Evolutionary conservation across 2,797 vertebrate genomes (phyloP).

Genomic region (Phataginus tetradactyla): DNA sequence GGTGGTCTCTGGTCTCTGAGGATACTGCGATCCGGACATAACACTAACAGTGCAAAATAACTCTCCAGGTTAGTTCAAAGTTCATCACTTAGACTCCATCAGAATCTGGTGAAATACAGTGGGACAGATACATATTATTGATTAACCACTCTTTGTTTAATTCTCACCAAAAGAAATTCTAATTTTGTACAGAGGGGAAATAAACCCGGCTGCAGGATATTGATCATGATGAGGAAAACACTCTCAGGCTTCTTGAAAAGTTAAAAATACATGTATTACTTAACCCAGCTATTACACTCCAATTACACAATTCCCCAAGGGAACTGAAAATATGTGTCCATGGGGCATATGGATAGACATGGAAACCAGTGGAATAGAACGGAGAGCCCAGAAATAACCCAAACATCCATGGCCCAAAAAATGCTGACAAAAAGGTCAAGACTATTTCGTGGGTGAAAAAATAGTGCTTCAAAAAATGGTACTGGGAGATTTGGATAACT

Average conservation of each 20-base stretch:
- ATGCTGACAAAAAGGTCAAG: background rate
- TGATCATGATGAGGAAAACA: background rate
- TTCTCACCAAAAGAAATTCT: conserved; percentile 6
- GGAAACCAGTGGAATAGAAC: background rate
- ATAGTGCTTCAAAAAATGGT: background rate
- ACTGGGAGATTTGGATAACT: background rate
- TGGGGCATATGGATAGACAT: background rate
- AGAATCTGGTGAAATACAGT: background rate
- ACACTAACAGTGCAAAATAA: background rate
- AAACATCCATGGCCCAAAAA: background rate
- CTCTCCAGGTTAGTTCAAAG: background rate
- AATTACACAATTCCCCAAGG: background rate
- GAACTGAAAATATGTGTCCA: background rate
- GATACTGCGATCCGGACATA: too few species aligned
- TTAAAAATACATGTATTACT: background rate
- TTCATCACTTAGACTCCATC: background rate
- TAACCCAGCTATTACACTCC: background rate
- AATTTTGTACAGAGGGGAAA: background rate
- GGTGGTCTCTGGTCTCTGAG: too few species aligned
- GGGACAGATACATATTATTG: background rate
- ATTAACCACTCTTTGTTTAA: background rate
- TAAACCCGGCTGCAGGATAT: background rate
- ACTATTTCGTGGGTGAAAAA: background rate
- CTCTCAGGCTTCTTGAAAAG: background rate
- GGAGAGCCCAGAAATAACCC: background rate